Evolutionary conservation across 2,797 vertebrate genomes (phyloP).

Genomic region (Enteromius viviparus): DNA sequence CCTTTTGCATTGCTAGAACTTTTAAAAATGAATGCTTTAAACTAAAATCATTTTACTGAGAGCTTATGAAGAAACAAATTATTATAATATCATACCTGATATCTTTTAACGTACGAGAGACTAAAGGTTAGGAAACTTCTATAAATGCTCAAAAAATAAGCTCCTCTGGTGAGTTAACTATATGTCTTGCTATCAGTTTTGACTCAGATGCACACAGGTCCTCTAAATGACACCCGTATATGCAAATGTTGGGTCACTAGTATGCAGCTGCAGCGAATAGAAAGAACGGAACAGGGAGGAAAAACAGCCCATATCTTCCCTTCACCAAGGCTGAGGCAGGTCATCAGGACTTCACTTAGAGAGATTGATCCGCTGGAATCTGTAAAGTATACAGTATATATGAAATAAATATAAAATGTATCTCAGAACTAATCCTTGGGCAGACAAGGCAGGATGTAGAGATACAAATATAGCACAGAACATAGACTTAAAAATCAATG

Average conservation of each 20-base stretch:
- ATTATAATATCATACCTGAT: neutral
- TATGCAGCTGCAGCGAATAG: neutral
- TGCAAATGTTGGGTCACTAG: neutral
- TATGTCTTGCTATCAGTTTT: neutral
- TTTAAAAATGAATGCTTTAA: neutral
- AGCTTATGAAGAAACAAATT: neutral
- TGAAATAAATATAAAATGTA: neutral
- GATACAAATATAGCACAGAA: neutral
- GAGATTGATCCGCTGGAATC: constrained; percentile 3
- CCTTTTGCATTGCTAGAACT: constrained; percentile 3
- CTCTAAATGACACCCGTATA: neutral
- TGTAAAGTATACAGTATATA: neutral
- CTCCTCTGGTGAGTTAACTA: neutral
- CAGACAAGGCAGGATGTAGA: neutral
- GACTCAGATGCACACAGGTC: neutral
- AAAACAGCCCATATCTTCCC: neutral
- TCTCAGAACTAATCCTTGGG: constrained; percentile 2
- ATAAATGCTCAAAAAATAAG: neutral
- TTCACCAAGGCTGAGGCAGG: neutral
- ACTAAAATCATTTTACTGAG: neutral
- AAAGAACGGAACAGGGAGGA: neutral
- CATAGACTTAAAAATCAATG: neutral
- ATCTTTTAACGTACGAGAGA: neutral
- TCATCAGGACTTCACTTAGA: constrained; percentile 16
- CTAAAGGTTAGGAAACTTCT: neutral